These are phyloP conservation scores for Daktulosphaira vitifoliae DNA, from an alignment of 1,140 invertebrate genomes.

Conservation along the genomic window DNA sequence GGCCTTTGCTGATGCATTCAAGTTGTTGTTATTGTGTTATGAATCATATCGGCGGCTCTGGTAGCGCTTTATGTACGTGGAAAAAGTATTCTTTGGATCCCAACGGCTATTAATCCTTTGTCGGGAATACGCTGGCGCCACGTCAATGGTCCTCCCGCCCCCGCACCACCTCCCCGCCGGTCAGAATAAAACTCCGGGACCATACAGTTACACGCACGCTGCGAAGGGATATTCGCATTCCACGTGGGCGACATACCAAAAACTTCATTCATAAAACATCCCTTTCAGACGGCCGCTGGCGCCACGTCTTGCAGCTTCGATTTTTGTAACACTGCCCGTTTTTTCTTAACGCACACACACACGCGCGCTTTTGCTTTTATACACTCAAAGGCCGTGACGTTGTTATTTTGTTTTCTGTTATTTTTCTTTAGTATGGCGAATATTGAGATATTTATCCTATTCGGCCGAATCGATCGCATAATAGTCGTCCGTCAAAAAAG, in stretches of 20 bases:
- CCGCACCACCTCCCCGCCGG: background rate
- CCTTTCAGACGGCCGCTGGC: constrained; percentile 25
- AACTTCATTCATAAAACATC: constrained; percentile 34
- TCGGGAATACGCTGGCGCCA: constrained; percentile 27
- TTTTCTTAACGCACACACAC: background rate
- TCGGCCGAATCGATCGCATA: too few species aligned
- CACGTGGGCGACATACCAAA: constrained; percentile 32
- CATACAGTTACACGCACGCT: constrained; percentile 15
- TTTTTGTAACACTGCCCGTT: constrained; percentile 18
- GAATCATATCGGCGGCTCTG: background rate
- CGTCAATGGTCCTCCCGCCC: background rate
- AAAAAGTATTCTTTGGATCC: constrained; percentile 19
- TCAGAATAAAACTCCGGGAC: constrained; percentile 6
- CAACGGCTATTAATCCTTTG: constrained; percentile 31
- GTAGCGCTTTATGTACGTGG: constrained; percentile 14
- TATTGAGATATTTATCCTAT: background rate
- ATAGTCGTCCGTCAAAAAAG: too few species aligned
- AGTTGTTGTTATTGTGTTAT: constrained; percentile 12
- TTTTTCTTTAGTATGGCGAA: background rate
- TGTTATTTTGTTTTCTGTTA: constrained; percentile 1
- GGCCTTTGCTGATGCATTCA: constrained; percentile 1
- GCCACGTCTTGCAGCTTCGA: constrained; percentile 27
- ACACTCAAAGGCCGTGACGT: constrained; percentile 3
- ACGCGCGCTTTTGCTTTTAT: background rate
- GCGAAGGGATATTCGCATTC: constrained; percentile 28